Base-by-base conservation (phyloP, 2,888 invertebrate genomes). In the Platerodrilus igneus region DNA sequence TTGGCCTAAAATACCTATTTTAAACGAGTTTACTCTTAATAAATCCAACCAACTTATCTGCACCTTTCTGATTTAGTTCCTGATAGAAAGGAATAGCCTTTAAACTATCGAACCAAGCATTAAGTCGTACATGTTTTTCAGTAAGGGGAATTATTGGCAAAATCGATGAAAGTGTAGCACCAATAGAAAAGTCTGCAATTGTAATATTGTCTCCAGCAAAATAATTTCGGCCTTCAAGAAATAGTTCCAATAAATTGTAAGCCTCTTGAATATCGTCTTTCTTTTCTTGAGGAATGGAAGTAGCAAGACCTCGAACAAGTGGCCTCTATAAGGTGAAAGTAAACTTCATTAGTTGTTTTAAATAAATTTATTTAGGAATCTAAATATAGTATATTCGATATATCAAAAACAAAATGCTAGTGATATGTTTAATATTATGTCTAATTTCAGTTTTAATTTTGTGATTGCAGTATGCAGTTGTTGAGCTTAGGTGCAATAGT, bases 141-240 rank as follows among this genome's bases (percentile, higher is more conserved):
- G 32, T 59, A 4, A 69, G 31, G 6, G 66, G 61, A 2, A 63
- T 32, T 8, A 69, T 39, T 19, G 59, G 49, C 4, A 52, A 45
- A 3, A 65, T 33, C 2, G 60, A 55, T 1, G 65, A 56, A 3
- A 68, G 45, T 1, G 60, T 56, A 5, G 71, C 58, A n/a, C 67
- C 63, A 15, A 71, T 59, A 8, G 68, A 63, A 25, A 76, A 58
- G 52, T 78, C 78, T 5, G 77, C 77, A 32, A 78, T 63, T 3
- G 77, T 76, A 29, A 74, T 53, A 10, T 64, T 53, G 29, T 75
- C 65, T 1, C 71, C 73, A 10, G 75, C 75, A 23, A 76, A 58
- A 59, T 70, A 79, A 19, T 70, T 63, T 1, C 67, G 62, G 2
- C 61, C 63, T 3, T 60, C 60, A 1, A 78, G 63, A 43, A 72